Evolutionary conservation across 2,797 vertebrate species (phyloP).

Genomic region (Harpagifer antarcticus): DNA sequence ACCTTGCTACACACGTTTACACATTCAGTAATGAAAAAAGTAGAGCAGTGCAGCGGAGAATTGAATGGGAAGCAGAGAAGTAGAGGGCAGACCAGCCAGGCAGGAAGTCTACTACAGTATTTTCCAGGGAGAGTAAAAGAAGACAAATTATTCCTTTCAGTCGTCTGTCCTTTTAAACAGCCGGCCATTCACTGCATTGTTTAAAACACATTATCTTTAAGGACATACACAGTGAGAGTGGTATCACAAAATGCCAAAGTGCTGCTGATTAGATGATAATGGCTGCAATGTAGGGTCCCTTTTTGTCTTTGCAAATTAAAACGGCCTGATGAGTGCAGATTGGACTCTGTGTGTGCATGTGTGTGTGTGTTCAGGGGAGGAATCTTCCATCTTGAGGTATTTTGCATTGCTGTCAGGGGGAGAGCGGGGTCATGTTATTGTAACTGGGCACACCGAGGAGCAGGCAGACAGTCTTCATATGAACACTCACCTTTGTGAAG

Average conservation of each 20-base stretch:
- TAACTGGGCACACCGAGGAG: slow-evolving; percentile 63
- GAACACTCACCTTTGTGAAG: slow-evolving; percentile 65
- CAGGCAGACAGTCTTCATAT: slow-evolving; percentile 54
- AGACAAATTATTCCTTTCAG: slow-evolving; percentile 17
- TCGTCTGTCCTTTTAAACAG: neutral
- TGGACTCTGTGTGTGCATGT: neutral
- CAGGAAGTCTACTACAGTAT: slow-evolving; percentile 24
- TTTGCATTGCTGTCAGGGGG: slow-evolving; percentile 60
- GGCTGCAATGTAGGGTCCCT: slow-evolving; percentile 1
- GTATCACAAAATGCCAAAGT: slow-evolving; percentile 28
- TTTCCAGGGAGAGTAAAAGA: slow-evolving; percentile 17
- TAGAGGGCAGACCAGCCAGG: slow-evolving; percentile 42
- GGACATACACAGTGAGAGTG: slow-evolving; percentile 11
- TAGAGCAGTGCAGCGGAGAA: slow-evolving; percentile 66
- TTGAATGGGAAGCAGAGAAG: slow-evolving; percentile 48
- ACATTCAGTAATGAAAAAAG: slow-evolving; percentile 41
- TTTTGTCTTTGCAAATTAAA: slow-evolving; percentile 47
- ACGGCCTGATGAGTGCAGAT: slow-evolving; percentile 13
- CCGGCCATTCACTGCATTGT: slow-evolving; percentile 19
- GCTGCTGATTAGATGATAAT: slow-evolving; percentile 43
- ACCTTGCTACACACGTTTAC: slow-evolving; percentile 31
- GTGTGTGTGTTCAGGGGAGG: slow-evolving; percentile 5
- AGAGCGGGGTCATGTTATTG: slow-evolving; percentile 70
- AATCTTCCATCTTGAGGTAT: slow-evolving; percentile 52
- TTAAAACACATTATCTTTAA: slow-evolving; percentile 26